Evolutionary conservation across 2,888 invertebrate species (phyloP).

Genomic region (Sialis lutaria): DNA sequence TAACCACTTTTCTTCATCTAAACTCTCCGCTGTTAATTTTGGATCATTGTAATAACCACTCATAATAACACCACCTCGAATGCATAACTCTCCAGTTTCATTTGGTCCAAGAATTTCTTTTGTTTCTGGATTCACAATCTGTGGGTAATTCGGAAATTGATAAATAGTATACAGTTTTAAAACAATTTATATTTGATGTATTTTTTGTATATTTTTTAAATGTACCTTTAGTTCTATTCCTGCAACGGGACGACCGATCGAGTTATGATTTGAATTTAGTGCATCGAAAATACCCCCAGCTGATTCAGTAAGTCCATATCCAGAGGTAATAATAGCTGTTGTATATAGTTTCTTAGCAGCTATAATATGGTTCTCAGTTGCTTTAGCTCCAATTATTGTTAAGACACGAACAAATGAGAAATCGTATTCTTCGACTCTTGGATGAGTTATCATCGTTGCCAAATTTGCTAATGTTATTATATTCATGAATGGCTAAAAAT

Average conservation of each 20-base stretch:
- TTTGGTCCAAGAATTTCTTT: neutral
- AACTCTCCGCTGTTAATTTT: slow-evolving; percentile 25
- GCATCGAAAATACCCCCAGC: neutral
- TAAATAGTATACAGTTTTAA: no score
- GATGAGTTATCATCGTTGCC: neutral
- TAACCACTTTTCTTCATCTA: slow-evolving; percentile 28
- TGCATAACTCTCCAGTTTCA: neutral
- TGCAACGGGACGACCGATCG: neutral
- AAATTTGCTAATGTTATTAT: neutral
- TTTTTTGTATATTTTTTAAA: no score
- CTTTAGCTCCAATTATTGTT: neutral
- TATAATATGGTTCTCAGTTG: neutral
- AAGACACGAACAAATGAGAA: neutral
- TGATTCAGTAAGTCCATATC: neutral
- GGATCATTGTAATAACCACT: slow-evolving; percentile 29
- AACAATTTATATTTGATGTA: no score
- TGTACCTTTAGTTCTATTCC: neutral
- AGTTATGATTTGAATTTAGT: neutral
- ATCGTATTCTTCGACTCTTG: neutral
- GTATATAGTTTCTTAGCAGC: neutral
- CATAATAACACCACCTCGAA: neutral
- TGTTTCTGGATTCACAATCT: neutral
- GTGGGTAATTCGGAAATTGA: no score
- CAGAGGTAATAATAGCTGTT: neutral
- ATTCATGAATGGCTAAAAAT: no score